Conservation (phyloP, 2,797 vertebrate genomes). For the Acipenser transmontanus region DNA sequence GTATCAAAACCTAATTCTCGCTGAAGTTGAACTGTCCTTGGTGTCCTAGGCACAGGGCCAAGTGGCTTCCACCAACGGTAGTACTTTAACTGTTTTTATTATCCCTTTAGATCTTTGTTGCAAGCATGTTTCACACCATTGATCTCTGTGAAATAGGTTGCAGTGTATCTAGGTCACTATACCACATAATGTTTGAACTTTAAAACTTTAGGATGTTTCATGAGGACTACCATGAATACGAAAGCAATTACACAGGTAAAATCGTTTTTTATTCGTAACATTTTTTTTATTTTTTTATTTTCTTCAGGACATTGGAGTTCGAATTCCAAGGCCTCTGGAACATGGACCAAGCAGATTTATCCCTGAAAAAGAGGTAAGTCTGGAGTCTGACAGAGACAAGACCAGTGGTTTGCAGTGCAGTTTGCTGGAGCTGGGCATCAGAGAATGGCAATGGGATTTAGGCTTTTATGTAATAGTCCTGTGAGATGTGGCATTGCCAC, state of each 20-base stretch:
- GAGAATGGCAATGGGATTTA: too few species aligned
- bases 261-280: background rate
- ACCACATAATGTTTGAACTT: background rate
- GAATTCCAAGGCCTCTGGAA: slow-evolving; percentile 89
- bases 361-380: slow-evolving; percentile 89
- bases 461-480: too few species aligned
- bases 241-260: too few species aligned
- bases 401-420: too few species aligned
- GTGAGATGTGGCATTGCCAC: background rate
- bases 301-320: slow-evolving; percentile 88
- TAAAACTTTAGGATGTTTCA: too few species aligned
- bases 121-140: background rate
- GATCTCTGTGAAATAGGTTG: background rate
- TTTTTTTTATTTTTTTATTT: slow-evolving; percentile 23
- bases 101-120: background rate
- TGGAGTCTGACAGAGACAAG: too few species aligned
- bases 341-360: slow-evolving; percentile 98
- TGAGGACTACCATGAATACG: too few species aligned
- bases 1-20: slow-evolving; percentile 20
- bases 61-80: slow-evolving; percentile 43
- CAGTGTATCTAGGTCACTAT: background rate
- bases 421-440: too few species aligned
- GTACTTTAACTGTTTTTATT: background rate
- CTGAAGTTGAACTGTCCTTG: slow-evolving; percentile 56
- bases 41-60: slow-evolving; percentile 61